Percentiles rank a stretch among this genome's conserved stretches.
phyloP scores from a whole-genome alignment of 1,140 invertebrate genomes.

The Argopecten irradians region DNA sequence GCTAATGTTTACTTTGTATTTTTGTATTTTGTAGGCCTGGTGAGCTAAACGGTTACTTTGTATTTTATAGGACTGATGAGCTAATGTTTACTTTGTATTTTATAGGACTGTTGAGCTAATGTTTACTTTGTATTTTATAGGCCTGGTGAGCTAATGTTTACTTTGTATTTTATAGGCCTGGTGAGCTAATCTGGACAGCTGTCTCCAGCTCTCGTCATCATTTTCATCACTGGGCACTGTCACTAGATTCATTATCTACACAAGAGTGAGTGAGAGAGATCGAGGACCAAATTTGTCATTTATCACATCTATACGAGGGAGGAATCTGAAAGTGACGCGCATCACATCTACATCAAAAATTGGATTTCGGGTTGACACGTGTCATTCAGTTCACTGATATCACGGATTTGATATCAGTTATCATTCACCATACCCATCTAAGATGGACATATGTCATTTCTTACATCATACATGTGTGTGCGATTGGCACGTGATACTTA shows the following conservation, averaged over 20 bases:
- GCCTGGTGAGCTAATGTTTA: too few species aligned
- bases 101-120: too few species aligned
- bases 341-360: neutral
- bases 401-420: neutral
- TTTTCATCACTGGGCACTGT: neutral
- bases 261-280: neutral
- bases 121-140: too few species aligned
- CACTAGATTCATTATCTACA: neutral
- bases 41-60: too few species aligned
- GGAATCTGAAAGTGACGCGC: neutral
- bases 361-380: neutral
- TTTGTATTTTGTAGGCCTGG: too few species aligned
- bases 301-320: neutral
- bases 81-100: too few species aligned
- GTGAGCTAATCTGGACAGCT: neutral
- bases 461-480: too few species aligned
- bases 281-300: neutral
- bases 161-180: too few species aligned
- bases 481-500: too few species aligned
- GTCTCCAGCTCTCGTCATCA: neutral
- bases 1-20: too few species aligned
- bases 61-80: too few species aligned
- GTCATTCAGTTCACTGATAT: neutral
- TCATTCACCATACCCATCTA: too few species aligned
- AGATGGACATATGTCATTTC: neutral